Evolutionary conservation across 2,113 vertebrate species (phyloP), one percentile per base, ranked within the genome.

Genomic region (Albula glossodonta): DNA sequence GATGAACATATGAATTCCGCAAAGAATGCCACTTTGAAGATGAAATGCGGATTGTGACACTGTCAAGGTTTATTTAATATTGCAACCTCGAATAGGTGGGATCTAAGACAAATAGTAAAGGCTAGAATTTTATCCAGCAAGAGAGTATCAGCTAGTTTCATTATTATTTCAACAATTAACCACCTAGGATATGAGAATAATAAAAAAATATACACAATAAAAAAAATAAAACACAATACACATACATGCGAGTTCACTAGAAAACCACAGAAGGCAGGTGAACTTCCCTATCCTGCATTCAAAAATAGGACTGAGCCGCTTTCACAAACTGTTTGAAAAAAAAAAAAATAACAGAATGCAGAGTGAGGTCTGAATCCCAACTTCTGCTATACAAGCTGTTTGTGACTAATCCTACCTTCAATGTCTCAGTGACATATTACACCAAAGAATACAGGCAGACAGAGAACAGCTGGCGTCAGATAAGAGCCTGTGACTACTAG

Each of bases 401-500:
- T 22, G 10, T 74, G 66, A 74, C 8, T 74, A 25, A 74, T 74
- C 66, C n/a, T 31, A n/a, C 66, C 9, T 31, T 74, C 22, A 74
- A n/a, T 31, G 66, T 74, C 66, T 74, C 66, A 6, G 84, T 53
- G 66, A 84, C 51, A 74, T 48, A 78, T 63, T 25, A 31, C 51
- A 78, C n/a, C 15, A 60, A 6, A 82, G 70, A 78, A 56, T 31
- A 85, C 25, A 53, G 48, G 74, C n/a, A 74, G 50, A 85, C 74
- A 52, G 51, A 63, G 15, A 85, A 8, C 74, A 41, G 74, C 78
- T 85, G 74, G 84, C 13, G 19, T n/a, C n/a, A 74, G 66, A 74
- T 74, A 74, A 74, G 66, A 22, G n/a, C 66, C 66, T 9, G 8
- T n/a, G 66, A 31, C 66, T n/a, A 8, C 63, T 70, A 2, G 17